Base-by-base conservation (phyloP, 2,888 invertebrate genomes). In the Polydesmus complanatus region DNA sequence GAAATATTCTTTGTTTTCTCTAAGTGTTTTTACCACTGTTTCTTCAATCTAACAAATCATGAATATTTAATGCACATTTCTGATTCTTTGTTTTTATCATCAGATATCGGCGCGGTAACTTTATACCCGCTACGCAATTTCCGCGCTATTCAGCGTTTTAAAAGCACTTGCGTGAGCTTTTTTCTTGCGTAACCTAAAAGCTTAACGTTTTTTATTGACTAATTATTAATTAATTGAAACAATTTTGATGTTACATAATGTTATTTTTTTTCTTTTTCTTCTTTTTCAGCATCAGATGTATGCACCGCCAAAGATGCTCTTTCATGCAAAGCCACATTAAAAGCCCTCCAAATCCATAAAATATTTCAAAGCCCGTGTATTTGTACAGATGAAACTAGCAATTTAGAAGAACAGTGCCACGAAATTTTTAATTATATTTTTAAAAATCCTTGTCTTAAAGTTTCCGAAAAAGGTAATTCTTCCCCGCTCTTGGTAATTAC, bases 361-460 rank as follows among this genome's bases (percentile, higher is more conserved):
- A 18, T 58, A 27, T 58, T 58, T 58, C n/a, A 26, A 27, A 23
- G 27, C n/a, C 25, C 58, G 14, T 58, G 58, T 27, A 53, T 58
- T 14, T 58, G 58, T 26, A 58, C 58, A 8, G 58, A 58, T 37
- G 58, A 52, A 25, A 26, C 52, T 27, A 52, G 25, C 21, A 27
- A 58, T 26, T 27, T 52, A 21, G 37, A 37, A 37, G 8, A 37
- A 37, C 27, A 58, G 53, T 58, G 58, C 58, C 53, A 58, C 37
- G 21, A 58, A 52, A 27, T 58, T 52, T 37, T 49, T 53, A 37
- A 51, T 27, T 58, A 58, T 25, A 52, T 58, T 58, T 58, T 58
- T 58, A 58, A 58, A 58, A 58, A 58, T 58, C 58, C 58, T 27
- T 58, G 58, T 37, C 51, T 58, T 14, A 27, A 51, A 58, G 49